A percentile compares a stretch with the other conserved stretches of the same genome.
Evolutionary conservation across 2,113 vertebrate genomes (phyloP).

Genomic region (Felis chaus): DNA sequence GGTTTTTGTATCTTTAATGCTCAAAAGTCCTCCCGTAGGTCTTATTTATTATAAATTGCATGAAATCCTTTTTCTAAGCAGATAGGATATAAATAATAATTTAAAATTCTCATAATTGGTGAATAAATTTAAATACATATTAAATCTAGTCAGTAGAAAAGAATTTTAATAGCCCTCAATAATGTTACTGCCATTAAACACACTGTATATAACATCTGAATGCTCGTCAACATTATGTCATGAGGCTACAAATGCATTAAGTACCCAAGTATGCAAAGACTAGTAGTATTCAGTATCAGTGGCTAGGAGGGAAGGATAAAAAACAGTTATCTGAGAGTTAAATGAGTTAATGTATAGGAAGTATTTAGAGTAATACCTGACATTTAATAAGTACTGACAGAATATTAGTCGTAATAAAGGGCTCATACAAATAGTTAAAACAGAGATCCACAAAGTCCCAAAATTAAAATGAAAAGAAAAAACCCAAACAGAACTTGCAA

Average conservation of each 20-base stretch:
- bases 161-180: not conserved
- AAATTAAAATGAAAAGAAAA: not conserved
- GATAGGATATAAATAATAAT: not conserved
- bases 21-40: not conserved
- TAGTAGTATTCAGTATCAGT: not conserved
- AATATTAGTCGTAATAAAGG: not conserved
- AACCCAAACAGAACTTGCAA: not conserved
- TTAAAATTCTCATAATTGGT: not conserved
- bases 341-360: not conserved
- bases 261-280: not conserved
- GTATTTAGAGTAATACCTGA: not conserved
- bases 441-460: not conserved
- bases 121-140: conserved; percentile 2
- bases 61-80: not conserved
- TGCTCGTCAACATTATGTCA: not conserved
- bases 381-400: not conserved
- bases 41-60: not conserved
- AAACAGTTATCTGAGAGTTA: not conserved
- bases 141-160: not conserved
- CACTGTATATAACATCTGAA: not conserved
- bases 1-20: not conserved
- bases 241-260: not conserved
- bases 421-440: not conserved
- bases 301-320: not conserved
- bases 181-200: not conserved